These are phyloP conservation scores for Drosophila mettleri DNA, from an alignment of 2,888 invertebrate species.

Conservation along the genomic window DNA sequence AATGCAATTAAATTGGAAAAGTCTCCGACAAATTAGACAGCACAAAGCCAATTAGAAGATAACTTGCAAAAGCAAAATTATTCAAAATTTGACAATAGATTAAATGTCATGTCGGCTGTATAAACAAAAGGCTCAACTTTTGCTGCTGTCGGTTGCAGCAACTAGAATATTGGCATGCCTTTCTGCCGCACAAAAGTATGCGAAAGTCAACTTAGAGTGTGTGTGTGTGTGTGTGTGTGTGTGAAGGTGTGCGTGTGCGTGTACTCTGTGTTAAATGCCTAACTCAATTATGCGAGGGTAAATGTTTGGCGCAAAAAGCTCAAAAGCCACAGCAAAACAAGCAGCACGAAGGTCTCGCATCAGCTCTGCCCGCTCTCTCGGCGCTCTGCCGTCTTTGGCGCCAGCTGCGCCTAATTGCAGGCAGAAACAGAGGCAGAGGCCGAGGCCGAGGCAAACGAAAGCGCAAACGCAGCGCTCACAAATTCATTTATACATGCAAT, in stretches of 20 bases:
- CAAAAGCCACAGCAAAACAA: constrained; percentile 74
- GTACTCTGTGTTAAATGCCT: constrained; percentile 61
- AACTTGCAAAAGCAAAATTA: constrained; percentile 31
- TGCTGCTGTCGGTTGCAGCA: constrained; percentile 18
- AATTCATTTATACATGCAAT: constrained; percentile 79
- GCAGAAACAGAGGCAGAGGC: constrained; percentile 67
- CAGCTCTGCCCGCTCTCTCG: not conserved
- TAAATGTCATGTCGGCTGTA: constrained; percentile 45
- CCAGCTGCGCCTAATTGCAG: constrained; percentile 78
- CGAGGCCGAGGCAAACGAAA: constrained; percentile 46
- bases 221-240: constrained; percentile 3
- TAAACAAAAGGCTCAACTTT: constrained; percentile 51
- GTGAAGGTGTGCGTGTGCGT: constrained; percentile 13
- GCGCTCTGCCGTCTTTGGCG: constrained; percentile 3
- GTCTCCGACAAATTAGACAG: constrained; percentile 38
- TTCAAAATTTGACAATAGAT: constrained; percentile 52
- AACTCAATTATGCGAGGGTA: constrained; percentile 72
- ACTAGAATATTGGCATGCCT: constrained; percentile 22
- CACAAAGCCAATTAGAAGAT: constrained; percentile 58
- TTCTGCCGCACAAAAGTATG: constrained; percentile 47
- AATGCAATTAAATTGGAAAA: constrained; percentile 54
- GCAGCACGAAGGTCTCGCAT: constrained; percentile 40
- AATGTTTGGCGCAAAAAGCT: constrained; percentile 74
- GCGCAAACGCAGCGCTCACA: constrained; percentile 57
- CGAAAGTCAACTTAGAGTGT: constrained; percentile 46